Evolutionary conservation across 2,113 vertebrate species (phyloP), one percentile per base, ranked within the genome.

Genomic region (Hippocampus barbouri): DNA sequence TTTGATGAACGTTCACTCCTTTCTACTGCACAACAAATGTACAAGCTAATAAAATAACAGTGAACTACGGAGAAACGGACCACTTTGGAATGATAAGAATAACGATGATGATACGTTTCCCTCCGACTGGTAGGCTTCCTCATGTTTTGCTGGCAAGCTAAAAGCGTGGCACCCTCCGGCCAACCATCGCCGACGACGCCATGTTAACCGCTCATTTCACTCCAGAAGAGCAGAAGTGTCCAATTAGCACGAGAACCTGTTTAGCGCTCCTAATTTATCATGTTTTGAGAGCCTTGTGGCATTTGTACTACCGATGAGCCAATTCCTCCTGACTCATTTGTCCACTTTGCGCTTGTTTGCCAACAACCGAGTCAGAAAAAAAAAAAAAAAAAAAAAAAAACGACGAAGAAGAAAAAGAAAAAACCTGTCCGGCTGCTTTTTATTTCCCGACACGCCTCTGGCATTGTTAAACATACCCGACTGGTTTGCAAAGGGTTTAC

Each of bases 361-460:
- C 82, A 83, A 86, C 71, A 80, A 23, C 30, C 77, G 78, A 86
- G 81, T 87, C 78, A 82, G 83, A 82, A 65, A 64, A 71, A 83
- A n/a, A 54, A 21, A 47, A 20, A 68, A 75, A 10, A 75, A 38
- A 83, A n/a, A 54, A 21, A 47, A 20, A 68, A 75, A 10, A 75
- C 6, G 34, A 38, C 34, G 1, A 38, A 38, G 5, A 38, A 38
- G 34, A 63, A 64, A 71, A 83, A n/a, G 38, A 21, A 47, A 20
- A 75, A 88, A 87, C 86, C 85, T 67, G 87, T 86, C 75, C 54
- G 3, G 0, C 87, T 68, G 59, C 85, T 88, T 88, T 81, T 77
- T 51, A 18, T 72, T 66, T 27, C 34, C 5, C 65, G 69, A 71
- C 76, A 79, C 72, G n/a, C 81, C 87, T 79, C 25, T 54, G 72